Conservation (phyloP, 1,140 invertebrate species). For the Planococcus citri region DNA sequence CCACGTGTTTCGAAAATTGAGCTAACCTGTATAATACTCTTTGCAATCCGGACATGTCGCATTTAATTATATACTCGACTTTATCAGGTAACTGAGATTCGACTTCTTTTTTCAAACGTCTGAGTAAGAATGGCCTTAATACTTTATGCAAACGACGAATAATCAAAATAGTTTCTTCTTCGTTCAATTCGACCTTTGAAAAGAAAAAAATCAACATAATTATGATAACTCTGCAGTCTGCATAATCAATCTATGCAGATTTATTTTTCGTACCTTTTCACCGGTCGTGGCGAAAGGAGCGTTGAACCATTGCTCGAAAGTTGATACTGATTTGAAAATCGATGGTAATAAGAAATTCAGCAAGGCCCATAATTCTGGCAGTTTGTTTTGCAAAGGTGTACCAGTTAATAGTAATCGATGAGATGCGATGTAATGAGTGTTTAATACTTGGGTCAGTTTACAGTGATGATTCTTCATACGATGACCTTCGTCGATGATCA, state of each 20-base stretch:
- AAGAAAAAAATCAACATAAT: not conserved
- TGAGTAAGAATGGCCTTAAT: slow-evolving; percentile 85
- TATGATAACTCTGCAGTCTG: not conserved
- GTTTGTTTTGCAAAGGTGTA: slow-evolving; percentile 95
- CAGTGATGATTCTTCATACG: slow-evolving; percentile 99
- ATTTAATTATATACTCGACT: slow-evolving; percentile 97
- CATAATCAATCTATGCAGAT: not conserved
- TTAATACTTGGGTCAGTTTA: slow-evolving; percentile 91
- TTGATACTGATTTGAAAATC: slow-evolving; percentile 95
- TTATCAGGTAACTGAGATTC: slow-evolving; percentile 98
- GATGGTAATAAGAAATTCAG: slow-evolving; percentile 94
- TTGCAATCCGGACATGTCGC: slow-evolving; percentile 95
- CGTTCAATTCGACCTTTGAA: slow-evolving; percentile 81
- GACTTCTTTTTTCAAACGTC: slow-evolving; percentile 95
- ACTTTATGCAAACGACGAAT: slow-evolving; percentile 99
- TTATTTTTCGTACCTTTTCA: slow-evolving; percentile 51
- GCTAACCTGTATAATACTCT: slow-evolving; percentile 63
- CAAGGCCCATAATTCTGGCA: slow-evolving; percentile 97
- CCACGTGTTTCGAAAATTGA: no score
- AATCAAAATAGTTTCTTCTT: slow-evolving; percentile 98
- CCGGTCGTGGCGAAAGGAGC: slow-evolving; percentile 97
- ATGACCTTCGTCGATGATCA: slow-evolving; percentile 99
- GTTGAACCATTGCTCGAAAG: slow-evolving; percentile 99
- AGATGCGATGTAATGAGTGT: slow-evolving; percentile 90
- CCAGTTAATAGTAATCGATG: slow-evolving; percentile 91